Evolutionary conservation across 2,113 vertebrate genomes (phyloP).

Genomic region (Trinectes maculatus): DNA sequence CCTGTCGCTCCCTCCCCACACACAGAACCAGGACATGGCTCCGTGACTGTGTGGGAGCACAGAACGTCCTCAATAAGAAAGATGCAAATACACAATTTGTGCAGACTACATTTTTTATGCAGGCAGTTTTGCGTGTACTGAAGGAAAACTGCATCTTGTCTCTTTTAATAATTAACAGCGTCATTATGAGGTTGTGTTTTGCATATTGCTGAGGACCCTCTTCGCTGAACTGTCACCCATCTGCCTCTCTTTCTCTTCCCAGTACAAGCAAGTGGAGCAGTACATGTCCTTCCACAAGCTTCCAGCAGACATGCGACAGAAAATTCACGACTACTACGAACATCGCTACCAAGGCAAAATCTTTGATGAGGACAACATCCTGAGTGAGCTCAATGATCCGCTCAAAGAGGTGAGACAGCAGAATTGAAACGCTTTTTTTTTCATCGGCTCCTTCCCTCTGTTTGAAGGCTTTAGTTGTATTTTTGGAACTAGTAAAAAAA

Average conservation of each 20-base stretch:
- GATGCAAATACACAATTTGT: slow-evolving; percentile 32
- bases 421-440: background rate
- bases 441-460: background rate
- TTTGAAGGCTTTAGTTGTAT: slow-evolving; percentile 35
- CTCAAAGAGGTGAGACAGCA: slow-evolving; percentile 92
- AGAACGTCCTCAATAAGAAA: slow-evolving; percentile 61
- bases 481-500: slow-evolving; percentile 47
- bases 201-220: background rate
- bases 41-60: slow-evolving; percentile 40
- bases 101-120: slow-evolving; percentile 1
- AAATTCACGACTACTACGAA: slow-evolving; percentile 99
- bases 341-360: slow-evolving; percentile 99
- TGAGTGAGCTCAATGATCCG: slow-evolving; percentile 97
- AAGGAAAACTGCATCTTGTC: background rate
- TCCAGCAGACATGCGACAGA: slow-evolving; percentile 98
- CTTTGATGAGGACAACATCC: slow-evolving; percentile 98
- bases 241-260: slow-evolving; percentile 56
- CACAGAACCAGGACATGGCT: slow-evolving; percentile 52
- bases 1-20: slow-evolving; percentile 36
- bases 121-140: slow-evolving; percentile 32
- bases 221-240: slow-evolving; percentile 11
- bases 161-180: background rate
- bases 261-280: slow-evolving; percentile 99
- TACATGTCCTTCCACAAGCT: slow-evolving; percentile 99
- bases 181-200: background rate